phyloP scores from a whole-genome alignment of 2,888 invertebrate species.

The Troilus luridus region DNA sequence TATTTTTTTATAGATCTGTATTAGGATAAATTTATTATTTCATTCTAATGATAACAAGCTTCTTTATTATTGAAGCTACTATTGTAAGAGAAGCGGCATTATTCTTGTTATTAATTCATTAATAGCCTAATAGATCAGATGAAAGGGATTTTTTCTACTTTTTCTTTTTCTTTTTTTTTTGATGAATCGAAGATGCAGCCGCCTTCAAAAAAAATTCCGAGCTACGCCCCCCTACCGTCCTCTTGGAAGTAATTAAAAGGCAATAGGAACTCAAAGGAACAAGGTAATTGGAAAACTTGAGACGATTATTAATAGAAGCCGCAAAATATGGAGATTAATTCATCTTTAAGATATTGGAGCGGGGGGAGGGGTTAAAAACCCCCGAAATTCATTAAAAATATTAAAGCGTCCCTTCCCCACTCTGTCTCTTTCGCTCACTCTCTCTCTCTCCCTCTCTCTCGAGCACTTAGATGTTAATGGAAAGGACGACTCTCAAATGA shows the following conservation, averaged over 20 bases:
- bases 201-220: background rate
- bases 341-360: constrained; percentile 56
- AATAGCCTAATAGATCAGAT: constrained; percentile 17
- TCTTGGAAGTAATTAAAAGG: constrained; percentile 47
- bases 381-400: constrained; percentile 58
- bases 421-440: background rate
- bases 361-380: background rate
- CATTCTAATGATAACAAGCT: background rate
- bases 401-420: constrained; percentile 38
- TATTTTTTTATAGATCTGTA: no score
- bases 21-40: background rate
- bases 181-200: constrained; percentile 13
- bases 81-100: no score
- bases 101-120: background rate
- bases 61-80: background rate
- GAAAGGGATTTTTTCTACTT: background rate
- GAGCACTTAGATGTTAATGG: constrained; percentile 41
- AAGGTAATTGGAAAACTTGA: constrained; percentile 58
- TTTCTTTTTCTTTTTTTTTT: background rate
- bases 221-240: background rate
- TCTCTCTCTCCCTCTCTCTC: background rate
- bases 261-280: constrained; percentile 57
- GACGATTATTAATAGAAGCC: constrained; percentile 55
- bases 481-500: constrained; percentile 13
- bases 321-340: constrained; percentile 58